Conservation (phyloP, 1,140 invertebrate genomes). For the Bilobella aurantiaca region DNA sequence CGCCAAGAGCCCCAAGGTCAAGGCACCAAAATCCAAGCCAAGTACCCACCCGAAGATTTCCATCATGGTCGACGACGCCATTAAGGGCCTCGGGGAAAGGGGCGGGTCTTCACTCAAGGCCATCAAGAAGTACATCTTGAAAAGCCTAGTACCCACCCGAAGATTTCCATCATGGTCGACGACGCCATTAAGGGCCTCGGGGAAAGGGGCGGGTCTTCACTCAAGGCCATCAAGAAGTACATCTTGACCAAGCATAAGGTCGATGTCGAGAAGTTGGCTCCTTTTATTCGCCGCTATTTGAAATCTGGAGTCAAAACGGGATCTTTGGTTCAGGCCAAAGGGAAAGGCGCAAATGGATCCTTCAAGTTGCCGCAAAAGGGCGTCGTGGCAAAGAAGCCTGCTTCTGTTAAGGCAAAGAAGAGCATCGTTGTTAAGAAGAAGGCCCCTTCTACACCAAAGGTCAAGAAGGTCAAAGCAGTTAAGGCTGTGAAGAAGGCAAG, state of each 20-base stretch:
- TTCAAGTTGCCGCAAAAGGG: constrained; percentile 45
- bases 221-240: constrained; percentile 55
- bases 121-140: constrained; percentile 52
- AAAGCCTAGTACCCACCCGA: constrained; percentile 16
- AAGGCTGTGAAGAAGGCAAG: constrained; percentile 11
- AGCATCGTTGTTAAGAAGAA: background rate
- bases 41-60: constrained; percentile 21
- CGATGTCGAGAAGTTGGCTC: constrained; percentile 48
- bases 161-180: constrained; percentile 37
- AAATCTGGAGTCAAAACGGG: constrained; percentile 48
- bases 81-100: constrained; percentile 50
- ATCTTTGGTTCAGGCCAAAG: constrained; percentile 49
- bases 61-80: constrained; percentile 44
- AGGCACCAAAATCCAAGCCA: background rate
- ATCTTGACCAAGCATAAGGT: constrained; percentile 49
- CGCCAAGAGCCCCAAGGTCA: constrained; percentile 6
- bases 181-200: constrained; percentile 51
- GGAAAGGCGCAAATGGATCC: constrained; percentile 51
- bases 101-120: constrained; percentile 51
- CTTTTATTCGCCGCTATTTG: constrained; percentile 53
- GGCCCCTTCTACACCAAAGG: background rate
- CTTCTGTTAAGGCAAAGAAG: background rate
- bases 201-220: constrained; percentile 50
- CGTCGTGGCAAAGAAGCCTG: constrained; percentile 31
- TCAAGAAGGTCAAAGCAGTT: background rate